Conservation (phyloP, 2,113 vertebrate genomes). For the Phrynocephalus versicolor region DNA sequence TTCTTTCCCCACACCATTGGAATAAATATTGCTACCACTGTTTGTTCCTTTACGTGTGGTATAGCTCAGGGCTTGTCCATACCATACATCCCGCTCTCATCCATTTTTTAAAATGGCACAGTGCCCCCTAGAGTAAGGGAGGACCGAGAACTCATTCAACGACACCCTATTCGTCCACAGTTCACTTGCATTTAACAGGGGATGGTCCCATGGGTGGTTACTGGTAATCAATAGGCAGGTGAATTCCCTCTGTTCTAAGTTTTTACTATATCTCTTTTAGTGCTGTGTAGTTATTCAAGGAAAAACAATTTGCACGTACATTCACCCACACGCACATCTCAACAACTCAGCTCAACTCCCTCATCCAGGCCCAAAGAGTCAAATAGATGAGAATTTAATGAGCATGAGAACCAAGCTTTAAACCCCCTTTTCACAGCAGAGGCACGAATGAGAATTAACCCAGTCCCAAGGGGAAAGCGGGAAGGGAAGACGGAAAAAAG, state of each 20-base stretch:
- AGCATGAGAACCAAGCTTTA: conserved; percentile 21
- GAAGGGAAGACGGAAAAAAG: background rate
- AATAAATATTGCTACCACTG: too few relatives aligned
- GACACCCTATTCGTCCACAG: background rate
- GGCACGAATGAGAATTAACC: conserved; percentile 27
- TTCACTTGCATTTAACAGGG: background rate
- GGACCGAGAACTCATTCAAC: background rate
- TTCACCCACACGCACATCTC: background rate
- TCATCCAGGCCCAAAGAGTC: background rate
- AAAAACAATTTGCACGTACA: conserved; percentile 4
- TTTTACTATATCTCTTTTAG: background rate
- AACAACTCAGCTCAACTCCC: background rate
- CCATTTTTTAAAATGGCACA: too few relatives aligned
- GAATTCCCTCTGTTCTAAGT: background rate
- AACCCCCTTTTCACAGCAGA: conserved; percentile 26
- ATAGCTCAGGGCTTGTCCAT: background rate
- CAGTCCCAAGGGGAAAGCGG: background rate
- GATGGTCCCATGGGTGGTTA: background rate
- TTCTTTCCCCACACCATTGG: background rate
- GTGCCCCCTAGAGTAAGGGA: background rate
- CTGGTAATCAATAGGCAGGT: background rate
- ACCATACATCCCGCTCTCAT: background rate
- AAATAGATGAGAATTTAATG: conserved; percentile 33
- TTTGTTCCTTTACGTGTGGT: background rate
- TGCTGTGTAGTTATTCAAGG: conserved; percentile 1